A percentile compares a stretch with the other conserved stretches of the same genome.
These are phyloP conservation scores for Alectura lathami DNA, from an alignment of 2,113 vertebrate species.

Conservation along the genomic window DNA sequence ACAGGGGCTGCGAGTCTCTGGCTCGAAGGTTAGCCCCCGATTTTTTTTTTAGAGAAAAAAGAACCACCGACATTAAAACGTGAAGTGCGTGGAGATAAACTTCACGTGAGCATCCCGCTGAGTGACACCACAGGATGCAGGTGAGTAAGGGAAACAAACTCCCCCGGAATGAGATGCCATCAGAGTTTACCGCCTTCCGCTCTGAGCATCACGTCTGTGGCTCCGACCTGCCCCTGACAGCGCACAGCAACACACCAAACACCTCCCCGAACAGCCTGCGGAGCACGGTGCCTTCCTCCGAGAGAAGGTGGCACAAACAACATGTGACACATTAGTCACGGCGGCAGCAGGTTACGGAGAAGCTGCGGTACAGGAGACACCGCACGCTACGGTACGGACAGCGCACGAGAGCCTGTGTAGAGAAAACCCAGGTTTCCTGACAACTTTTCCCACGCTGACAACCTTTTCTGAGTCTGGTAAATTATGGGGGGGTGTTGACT, in stretches of 20 bases:
- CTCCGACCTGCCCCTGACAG: background rate
- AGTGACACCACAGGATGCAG: rapidly evolving
- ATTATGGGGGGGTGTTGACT: too few relatives aligned
- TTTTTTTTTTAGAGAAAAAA: background rate
- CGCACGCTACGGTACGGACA: background rate
- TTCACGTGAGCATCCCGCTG: rapidly evolving
- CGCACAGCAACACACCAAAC: rapidly evolving
- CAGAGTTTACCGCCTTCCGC: rapidly evolving
- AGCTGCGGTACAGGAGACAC: background rate
- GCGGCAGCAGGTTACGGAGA: rapidly evolving
- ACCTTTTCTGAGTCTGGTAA: background rate
- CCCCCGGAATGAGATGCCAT: rapidly evolving
- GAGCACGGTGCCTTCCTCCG: background rate
- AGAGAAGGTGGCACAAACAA: background rate
- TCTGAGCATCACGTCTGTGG: rapidly evolving
- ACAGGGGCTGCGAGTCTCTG: rapidly evolving
- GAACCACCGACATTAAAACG: rapidly evolving
- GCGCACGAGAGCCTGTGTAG: background rate
- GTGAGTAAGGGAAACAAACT: background rate
- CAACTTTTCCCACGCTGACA: rapidly evolving
- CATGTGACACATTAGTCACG: background rate
- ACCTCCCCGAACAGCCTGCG: rapidly evolving
- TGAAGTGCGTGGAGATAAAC: rapidly evolving
- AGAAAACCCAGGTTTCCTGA: background rate
- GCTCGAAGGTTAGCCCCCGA: rapidly evolving